Evolutionary conservation across 2,888 invertebrate genomes (phyloP), one percentile per base, ranked within the genome.

Genomic region (Helobdella robusta): DNA sequence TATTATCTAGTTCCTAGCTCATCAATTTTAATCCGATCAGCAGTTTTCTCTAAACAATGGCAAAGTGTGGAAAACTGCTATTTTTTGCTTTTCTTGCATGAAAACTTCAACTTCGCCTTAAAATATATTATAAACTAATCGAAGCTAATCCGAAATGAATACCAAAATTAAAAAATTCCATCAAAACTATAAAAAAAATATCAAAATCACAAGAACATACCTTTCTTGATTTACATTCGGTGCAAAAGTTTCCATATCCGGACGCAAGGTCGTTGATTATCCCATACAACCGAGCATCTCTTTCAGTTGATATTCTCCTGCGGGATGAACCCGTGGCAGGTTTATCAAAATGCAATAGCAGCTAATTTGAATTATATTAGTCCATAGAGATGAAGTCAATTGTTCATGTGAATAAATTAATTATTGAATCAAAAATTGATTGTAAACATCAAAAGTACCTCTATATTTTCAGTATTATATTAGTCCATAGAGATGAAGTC

Each of bases 161-260:
- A n/a, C 44, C 44, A 11, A 40, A 11, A 15, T 40, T 40, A 11
- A 40, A 40, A 40, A 40, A 40, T 11, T 15, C 44, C 11, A 11
- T 15, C 44, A 40, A n/a, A 40, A n/a, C n/a, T 15, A 40, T 15
- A 40, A 11, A 40, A 40, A n/a, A 11, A 40, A 11, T 11, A 15
- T 11, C 44, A 40, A 40, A 40, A 40, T 11, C 44, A 40, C 44
- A 40, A 40, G 44, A 11, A 40, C 44, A 40, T 40, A 40, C 59
- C 23, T 35, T 68, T 1, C 70, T 48, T 2, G 69, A 68, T 50
- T 72, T 72, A 63, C 71, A 72, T n/a, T 72, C 71, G 11, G 67
- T 66, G 46, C 72, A 72, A 62, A 72, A 72, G 63, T 70, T 71
- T 1, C 71, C 71, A 35, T 72, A 72, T 25, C 70, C 70, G 6